Percentiles rank a stretch among this genome's conserved stretches.
Conservation (phyloP, 1,140 invertebrate species). For the Drosophila baimaii region DNA sequence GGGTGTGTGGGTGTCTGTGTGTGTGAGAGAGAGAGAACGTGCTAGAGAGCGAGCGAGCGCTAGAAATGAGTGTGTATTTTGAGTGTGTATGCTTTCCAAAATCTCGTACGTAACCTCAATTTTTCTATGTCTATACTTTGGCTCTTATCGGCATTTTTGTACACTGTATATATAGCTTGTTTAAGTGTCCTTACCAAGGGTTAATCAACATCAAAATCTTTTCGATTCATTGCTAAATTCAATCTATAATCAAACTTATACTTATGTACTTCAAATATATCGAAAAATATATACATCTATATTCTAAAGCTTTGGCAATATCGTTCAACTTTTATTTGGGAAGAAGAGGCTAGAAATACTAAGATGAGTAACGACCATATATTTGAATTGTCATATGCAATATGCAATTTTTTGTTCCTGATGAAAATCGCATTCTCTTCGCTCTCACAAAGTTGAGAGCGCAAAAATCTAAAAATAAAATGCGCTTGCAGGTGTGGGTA, state of each 20-base stretch:
- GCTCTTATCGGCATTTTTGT: constrained; percentile 48
- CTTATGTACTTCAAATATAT: constrained; percentile 53
- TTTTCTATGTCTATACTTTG: constrained; percentile 50
- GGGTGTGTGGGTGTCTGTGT: constrained; percentile 11
- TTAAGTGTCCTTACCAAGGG: constrained; percentile 78
- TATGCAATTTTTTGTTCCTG: no score
- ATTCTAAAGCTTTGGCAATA: constrained; percentile 5
- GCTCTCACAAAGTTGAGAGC: no score
- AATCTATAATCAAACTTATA: constrained; percentile 51
- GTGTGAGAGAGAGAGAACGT: constrained; percentile 4
- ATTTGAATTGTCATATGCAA: no score
- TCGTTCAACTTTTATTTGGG: background rate
- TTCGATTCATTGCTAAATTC: constrained; percentile 52
- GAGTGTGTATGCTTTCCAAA: constrained; percentile 32
- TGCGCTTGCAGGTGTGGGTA: no score
- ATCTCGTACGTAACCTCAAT: constrained; percentile 55
- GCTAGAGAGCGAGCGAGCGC: constrained; percentile 4
- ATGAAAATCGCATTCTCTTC: no score
- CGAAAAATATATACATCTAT: constrained; percentile 44
- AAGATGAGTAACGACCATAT: no score
- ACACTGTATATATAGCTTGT: constrained; percentile 66
- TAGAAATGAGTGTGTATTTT: constrained; percentile 17
- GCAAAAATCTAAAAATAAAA: no score
- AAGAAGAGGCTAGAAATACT: no score
- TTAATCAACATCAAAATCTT: constrained; percentile 58